These are phyloP conservation scores for Pachypanchax playfairii DNA, from an alignment of 2,113 vertebrate genomes.

Conservation along the genomic window DNA sequence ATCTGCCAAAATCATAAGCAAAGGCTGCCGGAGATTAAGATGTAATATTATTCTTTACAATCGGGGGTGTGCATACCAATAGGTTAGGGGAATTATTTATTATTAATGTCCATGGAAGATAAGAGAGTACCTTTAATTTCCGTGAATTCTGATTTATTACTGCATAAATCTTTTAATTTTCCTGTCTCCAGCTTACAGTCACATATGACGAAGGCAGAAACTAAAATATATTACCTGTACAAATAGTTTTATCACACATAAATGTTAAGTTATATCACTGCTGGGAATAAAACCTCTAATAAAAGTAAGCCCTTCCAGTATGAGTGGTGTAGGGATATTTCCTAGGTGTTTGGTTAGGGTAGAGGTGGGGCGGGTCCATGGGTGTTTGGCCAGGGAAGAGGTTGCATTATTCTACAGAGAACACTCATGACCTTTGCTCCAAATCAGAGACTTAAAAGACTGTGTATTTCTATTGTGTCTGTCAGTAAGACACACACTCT, in stretches of 20 bases:
- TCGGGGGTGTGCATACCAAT: no score
- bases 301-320: not conserved
- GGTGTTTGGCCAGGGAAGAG: conserved; percentile 59
- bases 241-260: not conserved
- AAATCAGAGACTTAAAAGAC: conserved; percentile 57
- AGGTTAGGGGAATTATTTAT: no score
- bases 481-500: conserved; percentile 21
- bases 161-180: not conserved
- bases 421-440: conserved; percentile 65
- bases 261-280: conserved; percentile 6
- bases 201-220: no score
- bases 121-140: no score
- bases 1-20: conserved; percentile 29
- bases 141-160: not conserved
- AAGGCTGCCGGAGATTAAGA: conserved; percentile 12
- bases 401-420: conserved; percentile 46
- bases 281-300: not conserved
- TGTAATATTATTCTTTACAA: not conserved
- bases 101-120: no score
- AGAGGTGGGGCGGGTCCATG: conserved; percentile 7
- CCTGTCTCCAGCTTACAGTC: not conserved
- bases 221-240: not conserved
- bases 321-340: conserved; percentile 16
- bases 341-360: conserved; percentile 44
- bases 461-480: conserved; percentile 27